Evolutionary conservation across 2,797 vertebrate species (phyloP), one percentile per base, ranked within the genome.

Genomic region (Acipenser oxyrinchus): DNA sequence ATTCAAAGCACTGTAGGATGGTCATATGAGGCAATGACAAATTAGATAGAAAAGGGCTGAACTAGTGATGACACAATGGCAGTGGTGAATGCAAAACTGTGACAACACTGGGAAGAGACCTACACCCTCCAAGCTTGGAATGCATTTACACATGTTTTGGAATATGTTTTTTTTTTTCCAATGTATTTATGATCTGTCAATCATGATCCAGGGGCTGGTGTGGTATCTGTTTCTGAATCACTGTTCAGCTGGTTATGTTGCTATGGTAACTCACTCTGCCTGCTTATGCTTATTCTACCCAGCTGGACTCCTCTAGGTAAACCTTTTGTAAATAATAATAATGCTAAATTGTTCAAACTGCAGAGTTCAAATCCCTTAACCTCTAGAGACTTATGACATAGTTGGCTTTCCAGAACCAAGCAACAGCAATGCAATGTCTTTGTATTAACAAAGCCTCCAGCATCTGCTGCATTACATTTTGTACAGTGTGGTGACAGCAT

Each of bases 251-350:
- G 75, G 83, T 90, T 88, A 88, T 78, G 88, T 91, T 89, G 86
- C 89, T 84, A 91, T 91, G 87, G 88, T 86, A 89, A 90, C 89
- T 63, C 78, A 78, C 83, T 69, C 79, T 86, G 87, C 88, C 83
- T 81, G 82, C 87, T 87, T 72, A 75, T 80, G 83, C 84, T 84
- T 80, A 79, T 86, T 80, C 81, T 72, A 83, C 81, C 80, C 83
- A 79, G 73, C 77, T 76, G 83, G 89, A 88, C 73, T 82, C 84
- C 83, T 81, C 83, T 74, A 83, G 81, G 84, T 79, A 83, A 78
- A 78, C 80, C 82, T 80, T 62, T 79, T n/a, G n/a, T 55, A 37
- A 37, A 37, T 37, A 37, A 3, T 37, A 37, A 37, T 37, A 37
- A 37, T 37, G 4, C 23, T 37, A 37, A 3, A 37, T 37, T 37